These are phyloP conservation scores for Eulimnadia texana DNA, from an alignment of 1,140 invertebrate genomes.

Conservation along the genomic window DNA sequence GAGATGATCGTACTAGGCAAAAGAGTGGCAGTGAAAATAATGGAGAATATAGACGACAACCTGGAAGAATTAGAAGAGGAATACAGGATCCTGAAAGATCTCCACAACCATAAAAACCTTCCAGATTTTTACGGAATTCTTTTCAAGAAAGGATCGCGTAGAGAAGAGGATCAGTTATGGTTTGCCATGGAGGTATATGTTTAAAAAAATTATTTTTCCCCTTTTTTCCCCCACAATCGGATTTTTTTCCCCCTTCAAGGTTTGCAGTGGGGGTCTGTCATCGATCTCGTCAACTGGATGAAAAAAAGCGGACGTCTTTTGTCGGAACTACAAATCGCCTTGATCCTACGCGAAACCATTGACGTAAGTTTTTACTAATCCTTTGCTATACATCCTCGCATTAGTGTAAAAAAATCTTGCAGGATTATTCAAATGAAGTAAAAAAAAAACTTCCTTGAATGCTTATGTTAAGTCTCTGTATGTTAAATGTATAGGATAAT, in stretches of 20 bases:
- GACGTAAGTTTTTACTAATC: conserved; percentile 33
- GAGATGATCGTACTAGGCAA: conserved; percentile 24
- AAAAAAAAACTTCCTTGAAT: too few species aligned
- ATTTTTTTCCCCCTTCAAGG: conserved; percentile 31
- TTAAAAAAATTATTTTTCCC: too few species aligned
- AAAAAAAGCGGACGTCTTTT: conserved; percentile 42
- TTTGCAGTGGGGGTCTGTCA: conserved; percentile 65
- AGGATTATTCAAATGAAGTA: too few species aligned
- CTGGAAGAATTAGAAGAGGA: conserved; percentile 78
- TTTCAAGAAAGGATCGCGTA: conserved; percentile 41
- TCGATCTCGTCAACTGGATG: conserved; percentile 58
- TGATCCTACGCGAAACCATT: conserved; percentile 60
- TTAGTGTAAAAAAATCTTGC: too few species aligned
- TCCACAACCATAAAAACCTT: conserved; percentile 61
- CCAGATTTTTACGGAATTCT: conserved; percentile 61
- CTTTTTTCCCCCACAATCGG: too few species aligned
- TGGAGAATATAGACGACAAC: conserved; percentile 71
- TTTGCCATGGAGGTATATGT: conserved; percentile 77
- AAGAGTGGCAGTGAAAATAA: conserved; percentile 58
- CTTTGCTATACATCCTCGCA: too few species aligned
- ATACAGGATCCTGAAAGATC: conserved; percentile 55
- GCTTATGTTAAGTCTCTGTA: too few species aligned
- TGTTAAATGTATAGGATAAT: too few species aligned
- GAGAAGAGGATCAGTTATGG: conserved; percentile 65
- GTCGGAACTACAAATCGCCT: conserved; percentile 58